A percentile compares a stretch with the other conserved stretches of the same genome.
phyloP scores from a whole-genome alignment of 2,888 invertebrate genomes.

The Scrobipalpa atriplicella region DNA sequence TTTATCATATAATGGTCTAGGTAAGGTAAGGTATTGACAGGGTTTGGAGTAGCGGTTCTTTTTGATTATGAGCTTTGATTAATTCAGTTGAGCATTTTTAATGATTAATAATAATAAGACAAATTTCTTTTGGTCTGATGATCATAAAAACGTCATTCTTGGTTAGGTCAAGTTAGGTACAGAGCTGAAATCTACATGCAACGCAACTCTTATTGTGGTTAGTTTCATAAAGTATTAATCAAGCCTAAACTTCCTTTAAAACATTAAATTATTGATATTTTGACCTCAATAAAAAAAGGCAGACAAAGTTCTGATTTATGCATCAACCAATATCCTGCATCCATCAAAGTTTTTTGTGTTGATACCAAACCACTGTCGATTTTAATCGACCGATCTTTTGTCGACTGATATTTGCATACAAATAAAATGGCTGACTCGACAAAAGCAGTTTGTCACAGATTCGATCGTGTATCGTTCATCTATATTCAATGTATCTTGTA shows the following conservation, averaged over 20 bases:
- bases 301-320: neutral
- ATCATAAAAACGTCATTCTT: no score
- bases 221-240: no score
- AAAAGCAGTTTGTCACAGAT: constrained; percentile 74
- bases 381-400: constrained; percentile 58
- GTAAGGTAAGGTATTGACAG: neutral
- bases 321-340: neutral
- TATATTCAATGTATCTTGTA: constrained; percentile 77
- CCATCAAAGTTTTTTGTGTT: constrained; percentile 40
- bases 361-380: constrained; percentile 34
- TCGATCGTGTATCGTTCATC: constrained; percentile 77
- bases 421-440: constrained; percentile 78
- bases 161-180: no score
- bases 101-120: no score
- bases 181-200: no score
- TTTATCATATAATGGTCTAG: neutral
- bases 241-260: neutral
- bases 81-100: no score
- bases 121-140: no score
- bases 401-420: constrained; percentile 74
- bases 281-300: neutral
- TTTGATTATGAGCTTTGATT: neutral
- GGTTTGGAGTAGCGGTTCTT: neutral
- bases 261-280: neutral
- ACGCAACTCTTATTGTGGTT: no score